Evolutionary conservation across 1,140 invertebrate genomes (phyloP).

Genomic region (Tetragonula clypearis): DNA sequence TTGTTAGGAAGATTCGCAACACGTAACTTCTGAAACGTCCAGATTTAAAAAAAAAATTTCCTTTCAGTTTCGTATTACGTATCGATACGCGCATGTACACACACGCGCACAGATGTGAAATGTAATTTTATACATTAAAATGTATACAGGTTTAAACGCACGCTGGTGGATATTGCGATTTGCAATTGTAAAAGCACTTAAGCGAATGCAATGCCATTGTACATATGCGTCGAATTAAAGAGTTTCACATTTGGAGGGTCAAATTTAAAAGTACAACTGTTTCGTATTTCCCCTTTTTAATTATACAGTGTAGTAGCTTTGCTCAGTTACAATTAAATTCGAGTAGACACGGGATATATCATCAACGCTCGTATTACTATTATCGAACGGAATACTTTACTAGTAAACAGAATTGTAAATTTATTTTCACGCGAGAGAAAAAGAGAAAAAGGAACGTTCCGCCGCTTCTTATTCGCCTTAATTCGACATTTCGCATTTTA

Average conservation of each 20-base stretch:
- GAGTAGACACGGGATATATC: constrained; percentile 2
- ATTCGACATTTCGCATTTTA: not conserved
- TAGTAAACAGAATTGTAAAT: not conserved
- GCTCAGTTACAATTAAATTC: not conserved
- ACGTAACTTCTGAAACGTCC: not conserved
- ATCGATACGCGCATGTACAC: not conserved
- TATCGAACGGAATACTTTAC: not conserved
- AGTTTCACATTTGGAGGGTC: constrained; percentile 6
- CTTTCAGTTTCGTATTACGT: too few species aligned
- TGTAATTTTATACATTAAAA: not conserved
- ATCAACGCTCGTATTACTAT: constrained; percentile 14
- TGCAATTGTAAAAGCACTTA: not conserved
- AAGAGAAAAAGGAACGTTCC: too few species aligned
- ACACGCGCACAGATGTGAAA: not conserved
- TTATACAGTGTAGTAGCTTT: not conserved
- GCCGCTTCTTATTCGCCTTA: too few species aligned
- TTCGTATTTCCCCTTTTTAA: constrained; percentile 15
- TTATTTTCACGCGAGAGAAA: not conserved
- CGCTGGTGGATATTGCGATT: not conserved
- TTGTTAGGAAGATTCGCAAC: too few species aligned
- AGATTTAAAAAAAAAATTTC: not conserved
- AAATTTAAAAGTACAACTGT: constrained; percentile 18
- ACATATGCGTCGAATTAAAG: not conserved
- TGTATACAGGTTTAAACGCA: not conserved
- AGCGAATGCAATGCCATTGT: not conserved